Evolutionary conservation across 2,888 invertebrate species (phyloP), one percentile per base, ranked within the genome.

Genomic region (Drosophila antonietae): DNA sequence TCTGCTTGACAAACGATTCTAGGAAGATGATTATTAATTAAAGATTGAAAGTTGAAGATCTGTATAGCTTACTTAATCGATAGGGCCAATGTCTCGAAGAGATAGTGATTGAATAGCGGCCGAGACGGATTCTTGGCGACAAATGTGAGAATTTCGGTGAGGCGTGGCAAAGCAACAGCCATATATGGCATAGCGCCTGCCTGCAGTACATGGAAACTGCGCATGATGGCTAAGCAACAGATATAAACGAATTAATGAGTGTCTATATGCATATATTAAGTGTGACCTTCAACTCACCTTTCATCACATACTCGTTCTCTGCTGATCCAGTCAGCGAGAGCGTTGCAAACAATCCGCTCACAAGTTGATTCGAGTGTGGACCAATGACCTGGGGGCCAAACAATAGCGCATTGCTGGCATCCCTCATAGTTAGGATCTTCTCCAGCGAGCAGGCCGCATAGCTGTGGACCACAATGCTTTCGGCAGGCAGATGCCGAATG

Each of bases 301-400:
- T 99, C 98, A 99, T 99, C 9, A 97, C 95, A 91, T 99, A 99
- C 93, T 99, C 99, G 92, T 99, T 99, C 93, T 99, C 98, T 78
- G 96, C 95, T 0, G 97, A 97, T 5, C 96, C 95, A 1, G 95
- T 94, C 75, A 94, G 93, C 9, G 95, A 95, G 61, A 99, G 94
- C 20, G 96, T 95, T 1, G 93, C 93, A 92, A 99, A 97, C 35
- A 99, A 94, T 62, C 96, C 96, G 8, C 94, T 93, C 14, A 99
- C 94, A 55, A 98, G 93, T 60, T 95, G 93, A 35, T 94, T 94
- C 3, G 96, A 95, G 73, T 96, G 93, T 0, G 96, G 95, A 41
- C 94, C 93, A 41, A 98, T 92, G 68, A 95, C 94, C 23, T 94
- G 94, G 4, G 94, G 93, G 53, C 94, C 94, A 41, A 96, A 93